phyloP scores from a whole-genome alignment of 2,888 invertebrate species.

The Cephalotes varians region DNA sequence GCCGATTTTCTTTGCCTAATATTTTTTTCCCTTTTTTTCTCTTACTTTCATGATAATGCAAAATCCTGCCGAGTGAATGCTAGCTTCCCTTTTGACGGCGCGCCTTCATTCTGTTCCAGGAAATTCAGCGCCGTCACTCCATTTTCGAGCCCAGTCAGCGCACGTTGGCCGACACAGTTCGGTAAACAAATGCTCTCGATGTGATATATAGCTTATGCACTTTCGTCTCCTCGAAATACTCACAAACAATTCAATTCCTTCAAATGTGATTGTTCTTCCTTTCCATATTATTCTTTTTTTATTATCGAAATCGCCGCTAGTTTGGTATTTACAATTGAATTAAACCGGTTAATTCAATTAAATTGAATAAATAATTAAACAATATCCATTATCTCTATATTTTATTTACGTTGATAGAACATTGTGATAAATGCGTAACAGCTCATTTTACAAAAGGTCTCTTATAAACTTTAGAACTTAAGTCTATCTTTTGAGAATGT shows the following conservation, averaged over 20 bases:
- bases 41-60: constrained; percentile 7
- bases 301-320: background rate
- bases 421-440: background rate
- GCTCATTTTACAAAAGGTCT: background rate
- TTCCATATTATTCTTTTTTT: background rate
- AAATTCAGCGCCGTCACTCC: constrained; percentile 41
- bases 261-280: background rate
- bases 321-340: background rate
- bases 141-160: constrained; percentile 36
- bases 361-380: background rate
- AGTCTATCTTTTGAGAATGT: background rate
- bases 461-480: background rate
- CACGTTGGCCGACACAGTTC: constrained; percentile 43
- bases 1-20: background rate
- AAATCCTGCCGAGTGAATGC: constrained; percentile 34
- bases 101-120: constrained; percentile 32
- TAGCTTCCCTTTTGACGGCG: constrained; percentile 20
- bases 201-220: constrained; percentile 31
- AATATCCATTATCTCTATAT: background rate
- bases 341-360: background rate
- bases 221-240: constrained; percentile 10
- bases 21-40: background rate
- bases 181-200: constrained; percentile 43
- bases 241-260: constrained; percentile 7
- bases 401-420: background rate